Base-by-base conservation (phyloP, 2,888 invertebrate genomes). In the Folsomia manolachei region DNA sequence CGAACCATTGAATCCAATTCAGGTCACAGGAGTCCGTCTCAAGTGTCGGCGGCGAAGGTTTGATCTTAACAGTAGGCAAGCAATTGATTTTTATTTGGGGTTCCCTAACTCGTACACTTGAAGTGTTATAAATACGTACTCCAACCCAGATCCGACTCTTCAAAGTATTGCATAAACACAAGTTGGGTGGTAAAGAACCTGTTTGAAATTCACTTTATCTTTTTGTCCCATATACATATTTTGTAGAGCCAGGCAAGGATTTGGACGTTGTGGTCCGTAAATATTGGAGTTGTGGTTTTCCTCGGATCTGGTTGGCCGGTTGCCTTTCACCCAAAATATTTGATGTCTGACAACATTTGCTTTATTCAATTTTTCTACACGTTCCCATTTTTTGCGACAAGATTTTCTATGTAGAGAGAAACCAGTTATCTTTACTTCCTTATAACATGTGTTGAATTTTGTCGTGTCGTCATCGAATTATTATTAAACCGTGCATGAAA, bases 21-120 rank as follows among this genome's bases (percentile, higher is more conserved):
- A 39, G 14, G n/a, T n/a, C n/a, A n/a, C n/a, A n/a, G n/a, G n/a
- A n/a, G n/a, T n/a, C n/a, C n/a, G n/a, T n/a, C n/a, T n/a, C n/a
- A n/a, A n/a, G n/a, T 4, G 7, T 39, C 39, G 39, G 14, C 7
- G 4, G 39, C 14, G 7, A 14, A 9, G 39, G 39, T 39, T 39
- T 39, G 39, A 39, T 39, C 39, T 39, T 39, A 39, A 39, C 39
- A 39, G 7, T n/a, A 60, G n/a, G 9, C 62, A 62, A 25, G 14
- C 62, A 62, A 62, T 62, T 62, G 62, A 62, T 62, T 62, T 62
- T 62, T 24, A 23, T 39, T 39, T 39, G 4, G 4, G n/a, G n/a
- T n/a, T 39, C 39, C 39, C 39, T 39, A n/a, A n/a, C 39, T 39
- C 39, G 7, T 9, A 39, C 39, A 39, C 39, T 39, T 39, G 39